Percentiles rank a stretch among this genome's conserved stretches.
Conservation (phyloP, 2,113 vertebrate genomes). For the Nyctibius bracteatus region DNA sequence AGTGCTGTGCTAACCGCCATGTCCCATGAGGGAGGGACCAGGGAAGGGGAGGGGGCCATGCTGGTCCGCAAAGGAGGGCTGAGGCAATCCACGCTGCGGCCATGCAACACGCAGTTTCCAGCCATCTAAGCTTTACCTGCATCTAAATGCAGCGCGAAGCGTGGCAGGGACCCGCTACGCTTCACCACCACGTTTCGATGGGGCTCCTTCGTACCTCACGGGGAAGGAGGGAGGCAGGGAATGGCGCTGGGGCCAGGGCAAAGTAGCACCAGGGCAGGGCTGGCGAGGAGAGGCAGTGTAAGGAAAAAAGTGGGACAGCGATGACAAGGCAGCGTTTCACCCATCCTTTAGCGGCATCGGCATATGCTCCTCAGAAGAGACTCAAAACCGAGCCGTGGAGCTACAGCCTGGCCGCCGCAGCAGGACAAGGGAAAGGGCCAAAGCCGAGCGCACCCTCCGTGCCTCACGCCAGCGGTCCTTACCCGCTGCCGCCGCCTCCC, state of each 20-base stretch:
- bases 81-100: background rate
- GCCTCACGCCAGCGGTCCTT: background rate
- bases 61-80: background rate
- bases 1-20: background rate
- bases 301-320: background rate
- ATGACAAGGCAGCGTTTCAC: accelerated
- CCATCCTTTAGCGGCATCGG: background rate
- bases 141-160: accelerated
- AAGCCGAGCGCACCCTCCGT: accelerated
- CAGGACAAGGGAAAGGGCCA: background rate
- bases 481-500: background rate
- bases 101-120: accelerated
- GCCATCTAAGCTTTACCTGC: background rate
- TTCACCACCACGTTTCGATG: background rate
- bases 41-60: background rate
- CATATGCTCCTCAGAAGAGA: background rate
- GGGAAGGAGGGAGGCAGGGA: background rate
- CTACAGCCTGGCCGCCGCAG: accelerated
- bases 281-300: accelerated
- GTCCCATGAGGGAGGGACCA: background rate
- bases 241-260: accelerated
- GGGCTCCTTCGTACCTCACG: accelerated
- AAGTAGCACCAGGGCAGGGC: background rate
- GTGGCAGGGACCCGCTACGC: background rate
- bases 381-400: accelerated